Percentiles rank a stretch among this genome's conserved stretches.
phyloP scores from a whole-genome alignment of 2,888 invertebrate genomes.

The Pseudococcus jackbeardsleyi region DNA sequence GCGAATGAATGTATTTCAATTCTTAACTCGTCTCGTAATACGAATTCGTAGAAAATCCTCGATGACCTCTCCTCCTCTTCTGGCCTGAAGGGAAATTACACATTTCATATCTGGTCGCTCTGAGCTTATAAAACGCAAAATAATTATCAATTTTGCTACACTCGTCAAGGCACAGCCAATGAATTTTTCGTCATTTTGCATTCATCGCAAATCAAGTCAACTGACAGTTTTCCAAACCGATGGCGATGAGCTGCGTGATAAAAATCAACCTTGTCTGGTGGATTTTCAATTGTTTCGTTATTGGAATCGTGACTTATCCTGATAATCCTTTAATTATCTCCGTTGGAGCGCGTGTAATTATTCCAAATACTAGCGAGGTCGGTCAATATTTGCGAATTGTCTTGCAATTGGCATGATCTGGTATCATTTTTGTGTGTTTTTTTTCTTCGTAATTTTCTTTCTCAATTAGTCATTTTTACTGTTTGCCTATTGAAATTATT shows the following conservation, averaged over 20 bases:
- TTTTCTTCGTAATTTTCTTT: too few relatives aligned
- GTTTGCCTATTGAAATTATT: too few relatives aligned
- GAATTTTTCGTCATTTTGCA: neutral
- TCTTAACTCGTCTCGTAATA: too few relatives aligned
- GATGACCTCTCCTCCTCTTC: too few relatives aligned
- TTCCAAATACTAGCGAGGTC: neutral
- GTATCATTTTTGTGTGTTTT: too few relatives aligned
- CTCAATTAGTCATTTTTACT: too few relatives aligned
- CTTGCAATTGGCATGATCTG: too few relatives aligned
- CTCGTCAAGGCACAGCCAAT: neutral
- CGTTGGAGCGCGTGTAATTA: neutral
- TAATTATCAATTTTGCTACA: neutral
- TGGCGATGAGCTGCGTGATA: neutral
- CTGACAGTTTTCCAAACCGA: neutral
- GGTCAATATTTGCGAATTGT: neutral
- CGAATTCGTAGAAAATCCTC: too few relatives aligned
- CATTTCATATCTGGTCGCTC: neutral
- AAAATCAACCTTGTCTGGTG: neutral
- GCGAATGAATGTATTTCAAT: too few relatives aligned
- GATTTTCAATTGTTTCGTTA: neutral
- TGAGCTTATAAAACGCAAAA: neutral
- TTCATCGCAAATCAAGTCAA: neutral
- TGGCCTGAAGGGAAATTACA: neutral
- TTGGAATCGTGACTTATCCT: neutral
- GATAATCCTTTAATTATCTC: neutral